Evolutionary conservation across 2,888 invertebrate genomes (phyloP).

Genomic region (Drosophila picticornis): DNA sequence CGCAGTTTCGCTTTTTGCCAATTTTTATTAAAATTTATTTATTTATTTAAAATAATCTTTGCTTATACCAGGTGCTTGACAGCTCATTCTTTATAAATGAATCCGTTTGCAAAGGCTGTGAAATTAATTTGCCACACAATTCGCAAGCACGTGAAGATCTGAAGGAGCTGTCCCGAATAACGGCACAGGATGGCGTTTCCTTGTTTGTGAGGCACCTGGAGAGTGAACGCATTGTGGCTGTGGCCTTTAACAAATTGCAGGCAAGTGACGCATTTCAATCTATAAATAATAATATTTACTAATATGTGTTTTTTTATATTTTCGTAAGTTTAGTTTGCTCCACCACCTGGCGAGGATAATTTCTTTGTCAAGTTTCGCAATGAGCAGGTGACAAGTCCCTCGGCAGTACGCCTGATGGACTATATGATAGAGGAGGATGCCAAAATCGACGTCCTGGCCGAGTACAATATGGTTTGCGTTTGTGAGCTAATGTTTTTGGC

Average conservation of each 20-base stretch:
- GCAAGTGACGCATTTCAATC: conserved; percentile 80
- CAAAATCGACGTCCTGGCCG: conserved; percentile 87
- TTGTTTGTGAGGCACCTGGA: conserved; percentile 87
- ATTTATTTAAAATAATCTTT: background rate
- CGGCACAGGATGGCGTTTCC: conserved; percentile 89
- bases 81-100: conserved; percentile 87
- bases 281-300: too few species aligned
- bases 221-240: conserved; percentile 87
- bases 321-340: conserved; percentile 60
- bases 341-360: conserved; percentile 69
- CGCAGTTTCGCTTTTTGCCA: conserved; percentile 74
- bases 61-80: conserved; percentile 82
- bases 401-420: conserved; percentile 87
- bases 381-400: conserved; percentile 86
- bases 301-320: background rate
- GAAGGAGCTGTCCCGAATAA: conserved; percentile 87
- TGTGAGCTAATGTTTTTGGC: conserved; percentile 90
- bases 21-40: conserved; percentile 57
- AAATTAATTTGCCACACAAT: conserved; percentile 87
- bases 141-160: conserved; percentile 87
- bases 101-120: conserved; percentile 87
- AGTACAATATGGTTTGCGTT: conserved; percentile 87
- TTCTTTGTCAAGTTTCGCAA: conserved; percentile 82
- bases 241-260: conserved; percentile 90
- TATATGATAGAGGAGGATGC: conserved; percentile 89